Evolutionary conservation across 2,797 vertebrate genomes (phyloP), one percentile per base, ranked within the genome.

Genomic region (Rhincodon typus): DNA sequence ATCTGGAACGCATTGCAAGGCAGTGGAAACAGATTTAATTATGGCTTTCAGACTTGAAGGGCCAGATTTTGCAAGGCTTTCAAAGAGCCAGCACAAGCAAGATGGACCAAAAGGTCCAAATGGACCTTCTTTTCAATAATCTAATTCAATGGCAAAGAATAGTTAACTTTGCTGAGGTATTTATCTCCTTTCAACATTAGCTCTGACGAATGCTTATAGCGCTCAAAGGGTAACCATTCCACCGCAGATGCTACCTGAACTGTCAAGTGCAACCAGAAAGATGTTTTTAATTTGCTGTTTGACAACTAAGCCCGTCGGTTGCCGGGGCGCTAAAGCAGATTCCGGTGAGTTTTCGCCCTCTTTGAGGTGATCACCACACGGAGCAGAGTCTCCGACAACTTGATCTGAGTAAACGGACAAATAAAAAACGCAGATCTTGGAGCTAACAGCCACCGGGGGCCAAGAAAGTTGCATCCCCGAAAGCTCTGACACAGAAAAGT

Each of bases 401-500:
- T 67, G 21, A 42, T 42, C 38, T 8, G 25, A 69, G 12, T 19
- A 69, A 67, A 25, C 21, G 90, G 66, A n/a, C 19, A 66, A 13
- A 66, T 25, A 69, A 93, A 34, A 93, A 19, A 84, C 46, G 82
- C 19, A 23, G 2, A 38, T 25, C 57, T 12, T 62, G 17, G n/a
- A 23, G 34, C 12, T 17, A 79, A 74, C 72, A 30, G 27, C 27
- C 72, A 34, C 72, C 88, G 66, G 66, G 77, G n/a, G 90, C 7
- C 90, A 93, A 38, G 19, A 42, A 93, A 93, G 90, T 93, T 93
- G 66, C 42, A 46, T 67, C 12, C n/a, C 46, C 53, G 38, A 50
- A 72, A 50, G 42, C 46, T 50, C 94, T 74, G 94, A 74, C 94
- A 74, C 27, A 34, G 57, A 94, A 94, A 94, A 94, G 70, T 94